Evolutionary conservation across 2,888 invertebrate genomes (phyloP).

Genomic region (Dasypolia templi): DNA sequence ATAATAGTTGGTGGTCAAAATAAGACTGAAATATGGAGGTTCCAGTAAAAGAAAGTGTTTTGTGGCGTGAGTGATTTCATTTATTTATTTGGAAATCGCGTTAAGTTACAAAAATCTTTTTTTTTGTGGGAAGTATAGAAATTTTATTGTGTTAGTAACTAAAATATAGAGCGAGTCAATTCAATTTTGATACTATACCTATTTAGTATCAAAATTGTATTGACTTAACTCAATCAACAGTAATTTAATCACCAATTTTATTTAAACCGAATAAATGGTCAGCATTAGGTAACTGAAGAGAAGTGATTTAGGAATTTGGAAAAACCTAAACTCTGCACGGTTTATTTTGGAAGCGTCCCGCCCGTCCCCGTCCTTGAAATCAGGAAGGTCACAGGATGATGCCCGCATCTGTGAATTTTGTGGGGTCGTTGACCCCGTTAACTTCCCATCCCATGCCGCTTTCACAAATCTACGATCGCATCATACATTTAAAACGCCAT

Average conservation of each 20-base stretch:
- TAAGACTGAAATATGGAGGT: conserved; percentile 83
- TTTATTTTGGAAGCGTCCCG: conserved; percentile 14
- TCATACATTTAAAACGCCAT: too few relatives aligned
- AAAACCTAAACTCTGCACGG: not conserved
- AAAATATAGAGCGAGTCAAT: not conserved
- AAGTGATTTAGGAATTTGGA: too few relatives aligned
- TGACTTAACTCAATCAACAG: too few relatives aligned
- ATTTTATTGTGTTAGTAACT: not conserved
- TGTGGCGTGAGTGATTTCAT: conserved; percentile 89
- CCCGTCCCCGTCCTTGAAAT: conserved; percentile 38
- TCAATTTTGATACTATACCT: not conserved
- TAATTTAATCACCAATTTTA: not conserved
- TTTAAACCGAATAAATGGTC: not conserved
- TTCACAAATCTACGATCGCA: not conserved
- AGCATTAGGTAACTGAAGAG: not conserved
- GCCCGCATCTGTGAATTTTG: not conserved
- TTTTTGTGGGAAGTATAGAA: not conserved
- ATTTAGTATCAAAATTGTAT: too few relatives aligned
- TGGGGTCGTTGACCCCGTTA: conserved; percentile 32
- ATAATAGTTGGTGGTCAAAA: not conserved
- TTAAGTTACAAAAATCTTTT: not conserved
- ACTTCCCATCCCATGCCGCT: too few relatives aligned
- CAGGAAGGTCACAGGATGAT: conserved; percentile 46
- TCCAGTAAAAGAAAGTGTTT: conserved; percentile 90
- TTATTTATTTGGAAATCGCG: not conserved